Percentiles rank a stretch among this genome's conserved stretches.
phyloP scores from a whole-genome alignment of 2,113 vertebrate species.

The Balaeniceps rex region DNA sequence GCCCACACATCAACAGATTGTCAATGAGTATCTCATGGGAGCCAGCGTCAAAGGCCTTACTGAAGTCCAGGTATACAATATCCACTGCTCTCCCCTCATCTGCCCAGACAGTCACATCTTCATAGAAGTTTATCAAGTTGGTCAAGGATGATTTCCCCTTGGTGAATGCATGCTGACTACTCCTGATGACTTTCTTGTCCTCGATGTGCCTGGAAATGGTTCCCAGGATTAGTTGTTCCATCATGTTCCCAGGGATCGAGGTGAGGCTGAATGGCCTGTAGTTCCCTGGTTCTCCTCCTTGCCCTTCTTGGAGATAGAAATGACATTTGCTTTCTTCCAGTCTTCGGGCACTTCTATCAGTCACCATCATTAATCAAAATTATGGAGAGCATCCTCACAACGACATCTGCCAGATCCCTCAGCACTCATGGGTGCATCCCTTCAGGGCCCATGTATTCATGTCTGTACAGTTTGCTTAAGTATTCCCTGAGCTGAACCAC shows the following conservation, averaged over 20 bases:
- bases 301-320: not conserved
- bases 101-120: not conserved
- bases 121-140: not conserved
- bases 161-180: not conserved
- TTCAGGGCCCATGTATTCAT: not conserved
- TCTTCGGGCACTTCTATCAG: not conserved
- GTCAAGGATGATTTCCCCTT: not conserved
- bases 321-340: not conserved
- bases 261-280: not conserved
- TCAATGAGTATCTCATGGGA: not conserved
- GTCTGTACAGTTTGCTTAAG: not conserved
- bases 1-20: not conserved
- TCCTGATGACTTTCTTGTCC: not conserved
- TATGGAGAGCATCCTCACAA: not conserved
- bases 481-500: not conserved
- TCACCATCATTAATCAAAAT: not conserved
- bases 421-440: not conserved
- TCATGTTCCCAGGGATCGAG: not conserved
- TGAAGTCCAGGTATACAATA: not conserved
- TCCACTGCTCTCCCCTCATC: not conserved
- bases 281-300: not conserved
- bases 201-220: not conserved
- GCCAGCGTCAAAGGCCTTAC: not conserved
- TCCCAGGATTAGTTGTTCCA: not conserved
- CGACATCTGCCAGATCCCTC: not conserved